Evolutionary conservation across 2,797 vertebrate species (phyloP), one percentile per base, ranked within the genome.

Genomic region (Manis crassicaudata): DNA sequence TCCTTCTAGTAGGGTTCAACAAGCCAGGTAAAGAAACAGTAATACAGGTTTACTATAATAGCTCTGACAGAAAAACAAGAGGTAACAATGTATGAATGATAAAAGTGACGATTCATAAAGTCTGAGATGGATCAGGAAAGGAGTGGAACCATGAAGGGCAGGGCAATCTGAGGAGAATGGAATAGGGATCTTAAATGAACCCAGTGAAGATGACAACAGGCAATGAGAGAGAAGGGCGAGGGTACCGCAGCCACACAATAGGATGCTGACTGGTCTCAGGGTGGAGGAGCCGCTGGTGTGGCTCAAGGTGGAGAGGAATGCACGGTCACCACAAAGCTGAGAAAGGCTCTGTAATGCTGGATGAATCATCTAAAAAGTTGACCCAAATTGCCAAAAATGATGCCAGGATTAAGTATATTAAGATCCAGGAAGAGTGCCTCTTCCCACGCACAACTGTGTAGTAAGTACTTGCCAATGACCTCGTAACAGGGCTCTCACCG

Each of bases 331-430:
- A 46, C 56, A 67, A 46, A 46, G 50, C 58, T 72, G 35, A 87
- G 32, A 80, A 80, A 73, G 25, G 32, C 58, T 77, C 40, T 40
- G 5, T 75, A 25, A n/a, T 58, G 58, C 37, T 37, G 81, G 52
- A 63, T 46, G 32, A 87, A 56, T 63, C n/a, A 58, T 58, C n/a
- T 50, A 75, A 75, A 81, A 35, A 32, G 37, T 6, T 46, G 23
- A 54, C n/a, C 75, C 37, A 43, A 72, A 85, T 94, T 63, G 65
- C 43, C 32, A 81, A 81, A 90, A 92, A 75, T 67, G 56, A 95
- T 14, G 23, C 21, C 17, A 85, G n/a, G 52, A 70, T 77, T 77
- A 56, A 63, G 43, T 20, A 56, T 43, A 50, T 50, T 67, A 92
- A 75, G 37, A 67, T 17, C 16, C 7, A 40, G 29, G 8, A 56